These are phyloP conservation scores for Leptopilina clavipes DNA, from an alignment of 1,140 invertebrate genomes.

Conservation along the genomic window DNA sequence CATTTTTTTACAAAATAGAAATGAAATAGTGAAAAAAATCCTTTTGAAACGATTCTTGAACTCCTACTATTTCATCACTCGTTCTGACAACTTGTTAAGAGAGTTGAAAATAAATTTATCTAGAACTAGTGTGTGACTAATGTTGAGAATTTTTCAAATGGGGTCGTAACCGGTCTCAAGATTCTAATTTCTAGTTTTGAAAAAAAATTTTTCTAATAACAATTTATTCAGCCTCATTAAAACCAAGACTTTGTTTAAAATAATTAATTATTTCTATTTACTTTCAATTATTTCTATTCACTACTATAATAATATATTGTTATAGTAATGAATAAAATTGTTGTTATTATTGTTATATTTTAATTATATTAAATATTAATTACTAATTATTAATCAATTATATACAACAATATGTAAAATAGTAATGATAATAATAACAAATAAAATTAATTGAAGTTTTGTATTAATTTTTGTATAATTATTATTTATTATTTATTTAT, in stretches of 20 bases:
- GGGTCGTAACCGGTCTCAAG: not conserved
- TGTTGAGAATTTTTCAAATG: not conserved
- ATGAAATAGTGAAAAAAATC: not conserved
- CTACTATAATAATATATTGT: too few relatives aligned
- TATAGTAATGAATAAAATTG: too few relatives aligned
- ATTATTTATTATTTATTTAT: too few relatives aligned
- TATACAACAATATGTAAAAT: too few relatives aligned
- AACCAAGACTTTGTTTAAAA: not conserved
- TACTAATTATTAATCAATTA: too few relatives aligned
- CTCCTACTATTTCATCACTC: conserved; percentile 17
- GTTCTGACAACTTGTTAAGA: conserved; percentile 8
- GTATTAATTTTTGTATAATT: too few relatives aligned
- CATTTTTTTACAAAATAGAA: not conserved
- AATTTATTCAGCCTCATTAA: not conserved
- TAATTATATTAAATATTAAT: too few relatives aligned
- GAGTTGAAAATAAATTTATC: conserved; percentile 32
- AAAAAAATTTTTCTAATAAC: not conserved
- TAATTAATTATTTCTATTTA: not conserved
- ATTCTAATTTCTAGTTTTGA: not conserved
- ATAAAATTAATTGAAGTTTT: too few relatives aligned
- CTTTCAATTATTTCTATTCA: not conserved
- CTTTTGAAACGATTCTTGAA: conserved; percentile 6
- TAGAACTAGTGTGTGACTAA: conserved; percentile 26
- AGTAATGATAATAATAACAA: too few relatives aligned
- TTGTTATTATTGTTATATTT: too few relatives aligned